Conservation (phyloP, 2,113 vertebrate species). For the Notiomystis cincta region DNA sequence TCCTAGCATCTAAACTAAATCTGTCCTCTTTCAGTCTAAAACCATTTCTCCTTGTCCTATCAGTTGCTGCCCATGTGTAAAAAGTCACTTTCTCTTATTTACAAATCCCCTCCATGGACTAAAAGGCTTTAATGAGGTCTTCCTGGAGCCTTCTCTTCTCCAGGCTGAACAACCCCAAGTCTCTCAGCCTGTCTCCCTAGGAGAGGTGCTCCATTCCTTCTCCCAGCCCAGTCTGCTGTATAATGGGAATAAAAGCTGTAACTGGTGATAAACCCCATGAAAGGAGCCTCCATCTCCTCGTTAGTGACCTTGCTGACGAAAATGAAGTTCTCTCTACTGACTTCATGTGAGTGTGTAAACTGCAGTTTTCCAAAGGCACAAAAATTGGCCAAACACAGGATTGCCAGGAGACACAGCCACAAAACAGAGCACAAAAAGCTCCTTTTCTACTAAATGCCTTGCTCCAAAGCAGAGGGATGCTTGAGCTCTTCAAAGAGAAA, state of each 20-base stretch:
- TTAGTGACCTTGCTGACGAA: neutral
- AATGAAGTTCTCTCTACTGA: neutral
- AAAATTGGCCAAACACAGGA: neutral
- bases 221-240: neutral
- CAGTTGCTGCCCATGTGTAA: neutral
- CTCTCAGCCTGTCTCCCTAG: neutral
- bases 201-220: neutral
- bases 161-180: neutral
- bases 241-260: neutral
- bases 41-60: neutral
- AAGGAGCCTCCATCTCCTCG: rapidly evolving
- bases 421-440: neutral
- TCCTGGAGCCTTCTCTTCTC: neutral
- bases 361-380: neutral
- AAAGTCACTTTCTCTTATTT: neutral
- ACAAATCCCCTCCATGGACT: neutral
- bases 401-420: neutral
- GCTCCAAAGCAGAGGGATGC: neutral
- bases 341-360: rapidly evolving
- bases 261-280: rapidly evolving
- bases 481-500: constrained; percentile 21
- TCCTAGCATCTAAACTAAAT: neutral
- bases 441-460: neutral
- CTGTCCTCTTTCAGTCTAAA: neutral
- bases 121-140: neutral